Evolutionary conservation across 2,113 vertebrate species (phyloP).

Genomic region (Calonectris borealis): DNA sequence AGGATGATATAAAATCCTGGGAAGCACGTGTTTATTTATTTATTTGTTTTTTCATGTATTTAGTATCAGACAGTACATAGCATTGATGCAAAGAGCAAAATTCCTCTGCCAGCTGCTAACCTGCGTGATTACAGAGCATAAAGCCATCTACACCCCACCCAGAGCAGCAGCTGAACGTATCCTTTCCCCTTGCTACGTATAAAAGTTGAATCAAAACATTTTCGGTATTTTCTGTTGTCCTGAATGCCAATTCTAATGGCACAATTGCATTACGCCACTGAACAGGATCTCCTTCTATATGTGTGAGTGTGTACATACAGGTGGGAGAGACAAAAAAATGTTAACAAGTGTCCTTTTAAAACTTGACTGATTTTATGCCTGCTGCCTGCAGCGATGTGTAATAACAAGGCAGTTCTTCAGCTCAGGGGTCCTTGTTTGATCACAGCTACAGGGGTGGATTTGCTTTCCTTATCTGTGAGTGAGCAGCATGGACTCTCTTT

Average conservation of each 20-base stretch:
- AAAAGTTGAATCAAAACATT: background rate
- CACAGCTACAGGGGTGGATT: constrained; percentile 66
- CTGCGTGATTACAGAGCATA: background rate
- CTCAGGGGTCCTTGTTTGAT: constrained; percentile 72
- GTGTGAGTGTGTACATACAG: background rate
- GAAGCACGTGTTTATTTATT: background rate
- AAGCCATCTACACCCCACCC: background rate
- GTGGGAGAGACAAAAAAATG: constrained; percentile 9
- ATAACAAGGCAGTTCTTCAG: constrained; percentile 62
- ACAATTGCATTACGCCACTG: background rate
- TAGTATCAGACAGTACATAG: background rate
- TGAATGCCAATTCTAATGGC: background rate
- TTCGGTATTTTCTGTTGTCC: background rate
- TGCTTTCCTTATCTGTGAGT: constrained; percentile 63
- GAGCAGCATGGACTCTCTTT: constrained; percentile 9
- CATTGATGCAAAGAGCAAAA: background rate
- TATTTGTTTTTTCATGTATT: background rate
- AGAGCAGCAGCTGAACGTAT: background rate
- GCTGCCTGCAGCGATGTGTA: constrained; percentile 67
- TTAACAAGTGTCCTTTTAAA: constrained; percentile 60
- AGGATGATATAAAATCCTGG: background rate
- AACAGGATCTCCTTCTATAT: background rate
- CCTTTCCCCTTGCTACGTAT: background rate
- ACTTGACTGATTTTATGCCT: constrained; percentile 39
- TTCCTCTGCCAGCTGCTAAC: background rate